Base-by-base conservation (phyloP, 2,888 invertebrate genomes). In the Dryadula phaetusa region DNA sequence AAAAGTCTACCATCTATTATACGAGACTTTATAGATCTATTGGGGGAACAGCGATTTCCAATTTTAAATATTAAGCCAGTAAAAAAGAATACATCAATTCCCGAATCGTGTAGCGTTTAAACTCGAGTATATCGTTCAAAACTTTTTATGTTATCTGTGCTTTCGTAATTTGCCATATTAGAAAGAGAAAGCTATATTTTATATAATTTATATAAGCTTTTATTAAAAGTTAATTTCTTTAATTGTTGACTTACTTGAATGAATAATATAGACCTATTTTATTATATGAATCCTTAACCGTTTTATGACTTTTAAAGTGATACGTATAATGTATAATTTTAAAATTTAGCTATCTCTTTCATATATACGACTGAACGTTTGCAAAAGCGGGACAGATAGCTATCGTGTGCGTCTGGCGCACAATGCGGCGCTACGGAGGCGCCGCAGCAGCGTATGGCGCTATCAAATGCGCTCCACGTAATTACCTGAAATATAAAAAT, bases 401-500 rank as follows among this genome's bases (percentile, higher is more conserved):
- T 72, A 75, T 66, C 74, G 76, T 64, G 75, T 73, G 75, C 78
- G 78, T 64, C 88, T 84, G 77, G 86, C 81, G 79, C 89, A 87
- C 66, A 88, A 79, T 71, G 90, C 80, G 73, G 86, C 88, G 78
- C 87, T 84, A 62, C 87, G 86, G 78, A 91, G 82, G 70, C 92
- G 91, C 71, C 90, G 89, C 83, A 90, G 79, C 80, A 90, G 84
- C 84, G 81, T 71, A 76, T 82, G 82, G 81, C 90, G 92, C 92
- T 92, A 92, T 92, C 92, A 92, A 82, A 92, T 92, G 81, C 92
- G 91, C 84, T 92, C 92, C 80, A 92, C 92, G 83, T 92, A 92
- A 91, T 99, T 99, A 76, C 99, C 99, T 75, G 98, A 0, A 71
- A 71, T 3, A 25, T 25, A 25, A 22, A 22, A 34, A 20, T 8